These are phyloP conservation scores for Coelopa pilipes DNA, from an alignment of 2,888 invertebrate genomes.

Conservation along the genomic window DNA sequence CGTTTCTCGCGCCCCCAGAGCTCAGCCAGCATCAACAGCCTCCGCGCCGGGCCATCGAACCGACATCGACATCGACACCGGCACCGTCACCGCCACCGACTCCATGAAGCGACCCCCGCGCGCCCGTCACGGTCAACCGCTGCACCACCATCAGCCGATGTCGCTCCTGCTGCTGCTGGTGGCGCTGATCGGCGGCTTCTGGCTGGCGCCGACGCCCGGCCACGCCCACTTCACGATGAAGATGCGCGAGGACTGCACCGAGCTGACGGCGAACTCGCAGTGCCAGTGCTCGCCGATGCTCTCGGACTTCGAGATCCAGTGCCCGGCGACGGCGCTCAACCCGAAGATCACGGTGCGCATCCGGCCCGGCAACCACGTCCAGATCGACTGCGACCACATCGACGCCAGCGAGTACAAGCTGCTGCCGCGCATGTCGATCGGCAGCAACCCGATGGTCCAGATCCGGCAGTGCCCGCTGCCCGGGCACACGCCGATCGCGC, in stretches of 20 bases:
- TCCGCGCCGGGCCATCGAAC: too few relatives aligned
- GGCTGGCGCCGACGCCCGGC: conserved; percentile 13
- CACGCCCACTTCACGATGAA: conserved; percentile 43
- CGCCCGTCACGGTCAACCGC: background rate
- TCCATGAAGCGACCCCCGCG: too few relatives aligned
- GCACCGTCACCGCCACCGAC: too few relatives aligned
- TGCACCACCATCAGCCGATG: background rate
- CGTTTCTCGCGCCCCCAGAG: too few relatives aligned
- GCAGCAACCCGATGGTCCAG: conserved; percentile 57
- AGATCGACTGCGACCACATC: conserved; percentile 61
- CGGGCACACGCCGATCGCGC: conserved; percentile 66
- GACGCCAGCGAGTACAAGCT: conserved; percentile 57
- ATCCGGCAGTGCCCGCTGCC: conserved; percentile 65
- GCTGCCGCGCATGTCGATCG: conserved; percentile 60
- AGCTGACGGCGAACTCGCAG: conserved; percentile 51
- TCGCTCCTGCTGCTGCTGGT: conserved; percentile 1
- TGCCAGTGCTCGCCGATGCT: conserved; percentile 61
- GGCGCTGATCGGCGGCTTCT: too few relatives aligned
- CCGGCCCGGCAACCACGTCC: conserved; percentile 55
- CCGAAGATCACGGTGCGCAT: conserved; percentile 61
- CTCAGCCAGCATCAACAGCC: too few relatives aligned
- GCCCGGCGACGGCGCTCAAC: conserved; percentile 52
- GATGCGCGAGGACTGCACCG: conserved; percentile 57
- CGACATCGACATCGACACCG: too few relatives aligned
- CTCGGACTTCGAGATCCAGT: conserved; percentile 61